Percentiles rank a stretch among this genome's conserved stretches.
Evolutionary conservation across 2,888 invertebrate genomes (phyloP).

Genomic region (Craniophora ligustri): DNA sequence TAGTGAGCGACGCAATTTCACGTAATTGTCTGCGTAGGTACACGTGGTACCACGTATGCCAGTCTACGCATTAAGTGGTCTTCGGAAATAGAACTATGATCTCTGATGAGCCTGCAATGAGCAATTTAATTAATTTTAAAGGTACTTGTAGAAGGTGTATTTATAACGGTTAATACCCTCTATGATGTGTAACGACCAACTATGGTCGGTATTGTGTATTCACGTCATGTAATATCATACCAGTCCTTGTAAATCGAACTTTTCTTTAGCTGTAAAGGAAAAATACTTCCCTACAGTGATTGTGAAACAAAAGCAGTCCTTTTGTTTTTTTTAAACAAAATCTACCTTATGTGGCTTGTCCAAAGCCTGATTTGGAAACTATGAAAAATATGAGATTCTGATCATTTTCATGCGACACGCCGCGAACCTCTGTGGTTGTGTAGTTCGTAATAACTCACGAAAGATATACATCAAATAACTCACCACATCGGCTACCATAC

Average conservation of each 20-base stretch:
- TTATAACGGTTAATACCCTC: too few relatives aligned
- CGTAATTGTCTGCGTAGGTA: slow-evolving; percentile 12
- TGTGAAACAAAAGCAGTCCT: too few relatives aligned
- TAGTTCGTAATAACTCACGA: too few relatives aligned
- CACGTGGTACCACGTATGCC: slow-evolving; percentile 10
- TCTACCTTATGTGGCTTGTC: not conserved
- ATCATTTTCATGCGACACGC: too few relatives aligned
- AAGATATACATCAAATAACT: too few relatives aligned
- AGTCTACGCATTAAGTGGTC: slow-evolving; percentile 25
- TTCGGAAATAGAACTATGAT: slow-evolving; percentile 12
- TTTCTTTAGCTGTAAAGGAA: too few relatives aligned
- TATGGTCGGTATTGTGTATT: too few relatives aligned
- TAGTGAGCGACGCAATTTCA: slow-evolving; percentile 32
- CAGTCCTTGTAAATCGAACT: too few relatives aligned
- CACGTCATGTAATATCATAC: too few relatives aligned
- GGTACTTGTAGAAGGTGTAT: not conserved
- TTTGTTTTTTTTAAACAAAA: too few relatives aligned
- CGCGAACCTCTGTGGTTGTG: not conserved
- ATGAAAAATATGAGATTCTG: not conserved
- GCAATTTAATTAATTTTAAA: slow-evolving; percentile 8
- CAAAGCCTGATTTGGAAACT: not conserved
- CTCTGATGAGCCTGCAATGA: slow-evolving; percentile 2
- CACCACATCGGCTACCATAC: slow-evolving; percentile 8
- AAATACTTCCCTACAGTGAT: too few relatives aligned
- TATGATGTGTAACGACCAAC: too few relatives aligned